phyloP scores from a whole-genome alignment of 2,113 vertebrate species.

The Otocyon megalotis region DNA sequence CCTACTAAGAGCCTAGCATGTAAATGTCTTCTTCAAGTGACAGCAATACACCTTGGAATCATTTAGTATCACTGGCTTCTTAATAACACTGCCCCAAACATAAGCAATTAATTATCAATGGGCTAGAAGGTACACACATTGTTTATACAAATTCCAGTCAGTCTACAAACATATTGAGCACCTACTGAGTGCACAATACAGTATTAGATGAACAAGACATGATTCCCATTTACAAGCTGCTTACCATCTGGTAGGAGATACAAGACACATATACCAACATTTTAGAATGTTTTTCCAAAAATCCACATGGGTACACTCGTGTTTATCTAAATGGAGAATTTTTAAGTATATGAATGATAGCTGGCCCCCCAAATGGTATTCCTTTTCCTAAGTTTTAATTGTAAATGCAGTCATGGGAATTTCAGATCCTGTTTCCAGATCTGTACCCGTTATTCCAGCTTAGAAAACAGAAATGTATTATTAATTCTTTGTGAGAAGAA shows the following conservation, averaged over 20 bases:
- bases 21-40: slow-evolving; percentile 48
- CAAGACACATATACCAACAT: neutral
- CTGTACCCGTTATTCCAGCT: neutral
- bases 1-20: neutral
- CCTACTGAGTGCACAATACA: neutral
- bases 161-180: neutral
- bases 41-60: slow-evolving; percentile 36
- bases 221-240: neutral
- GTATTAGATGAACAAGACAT: neutral
- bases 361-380: neutral
- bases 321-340: neutral
- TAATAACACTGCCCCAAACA: neutral
- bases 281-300: neutral
- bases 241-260: neutral
- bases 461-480: neutral
- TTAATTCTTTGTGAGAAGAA: neutral
- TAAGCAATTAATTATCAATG: neutral
- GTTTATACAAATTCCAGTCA: neutral
- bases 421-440: neutral
- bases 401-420: neutral
- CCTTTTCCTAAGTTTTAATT: slow-evolving; percentile 39
- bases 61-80: slow-evolving; percentile 35
- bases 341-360: neutral
- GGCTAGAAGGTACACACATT: neutral
- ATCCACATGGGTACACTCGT: neutral